Conservation (phyloP, 2,113 vertebrate genomes). For the Mesitornis unicolor region DNA sequence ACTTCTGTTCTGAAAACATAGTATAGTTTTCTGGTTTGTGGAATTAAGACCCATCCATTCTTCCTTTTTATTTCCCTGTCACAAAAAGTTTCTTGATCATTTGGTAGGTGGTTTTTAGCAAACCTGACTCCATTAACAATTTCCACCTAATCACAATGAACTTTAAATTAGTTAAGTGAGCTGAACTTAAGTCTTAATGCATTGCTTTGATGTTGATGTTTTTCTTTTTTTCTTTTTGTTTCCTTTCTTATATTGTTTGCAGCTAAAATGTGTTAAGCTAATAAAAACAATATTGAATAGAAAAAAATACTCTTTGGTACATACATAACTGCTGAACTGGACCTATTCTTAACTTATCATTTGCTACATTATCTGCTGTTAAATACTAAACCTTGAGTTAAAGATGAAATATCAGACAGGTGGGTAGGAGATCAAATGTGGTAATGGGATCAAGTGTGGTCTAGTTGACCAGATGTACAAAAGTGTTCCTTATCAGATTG, state of each 20-base stretch:
- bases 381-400: not conserved
- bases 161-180: not conserved
- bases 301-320: not conserved
- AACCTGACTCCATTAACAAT: not conserved
- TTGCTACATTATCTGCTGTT: not conserved
- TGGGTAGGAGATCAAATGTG: not conserved
- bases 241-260: not conserved
- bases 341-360: not conserved
- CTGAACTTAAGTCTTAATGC: not conserved
- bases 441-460: fast-evolving
- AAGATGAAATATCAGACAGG: not conserved
- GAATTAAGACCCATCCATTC: not conserved
- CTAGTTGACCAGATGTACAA: not conserved
- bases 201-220: not conserved
- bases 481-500: not conserved
- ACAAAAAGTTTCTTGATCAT: not conserved
- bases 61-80: not conserved
- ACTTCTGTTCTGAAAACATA: not conserved
- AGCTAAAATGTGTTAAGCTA: not conserved
- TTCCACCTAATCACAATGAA: not conserved
- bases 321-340: not conserved
- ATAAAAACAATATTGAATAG: not conserved
- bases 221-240: too few species aligned
- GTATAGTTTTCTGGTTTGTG: not conserved
- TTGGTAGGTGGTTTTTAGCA: not conserved